These are phyloP conservation scores for Megalopta genalis DNA, from an alignment of 1,140 invertebrate species.

Conservation along the genomic window DNA sequence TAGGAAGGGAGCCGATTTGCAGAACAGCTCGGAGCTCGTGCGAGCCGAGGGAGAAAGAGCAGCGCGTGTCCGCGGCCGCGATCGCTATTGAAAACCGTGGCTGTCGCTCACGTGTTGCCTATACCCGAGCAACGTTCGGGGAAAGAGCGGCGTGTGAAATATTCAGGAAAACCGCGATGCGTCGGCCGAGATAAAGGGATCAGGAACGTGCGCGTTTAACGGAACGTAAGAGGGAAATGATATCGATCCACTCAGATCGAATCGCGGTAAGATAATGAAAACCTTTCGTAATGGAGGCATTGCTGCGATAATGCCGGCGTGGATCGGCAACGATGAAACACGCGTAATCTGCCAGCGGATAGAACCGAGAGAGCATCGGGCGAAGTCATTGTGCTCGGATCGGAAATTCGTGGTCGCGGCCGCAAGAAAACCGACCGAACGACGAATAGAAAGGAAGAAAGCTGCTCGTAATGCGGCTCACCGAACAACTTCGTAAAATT, in stretches of 20 bases:
- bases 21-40: no score
- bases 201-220: slow-evolving; percentile 1
- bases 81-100: no score
- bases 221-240: slow-evolving; percentile 33
- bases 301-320: slow-evolving; percentile 33
- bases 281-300: slow-evolving; percentile 38
- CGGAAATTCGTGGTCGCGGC: slow-evolving; percentile 23
- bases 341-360: slow-evolving; percentile 19
- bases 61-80: no score
- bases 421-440: not conserved
- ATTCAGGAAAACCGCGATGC: no score
- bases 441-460: slow-evolving; percentile 13
- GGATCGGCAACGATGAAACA: slow-evolving; percentile 16
- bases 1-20: no score
- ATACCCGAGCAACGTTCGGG: no score
- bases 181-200: no score
- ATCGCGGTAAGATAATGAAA: slow-evolving; percentile 39
- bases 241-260: slow-evolving; percentile 40
- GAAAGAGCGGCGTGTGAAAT: no score
- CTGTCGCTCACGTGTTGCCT: no score
- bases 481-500: not conserved
- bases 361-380: not conserved
- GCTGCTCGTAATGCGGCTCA: not conserved
- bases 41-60: no score
- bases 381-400: slow-evolving; percentile 26